Base-by-base conservation (phyloP, 2,797 vertebrate genomes). In the Microctenopoma lineatum region DNA sequence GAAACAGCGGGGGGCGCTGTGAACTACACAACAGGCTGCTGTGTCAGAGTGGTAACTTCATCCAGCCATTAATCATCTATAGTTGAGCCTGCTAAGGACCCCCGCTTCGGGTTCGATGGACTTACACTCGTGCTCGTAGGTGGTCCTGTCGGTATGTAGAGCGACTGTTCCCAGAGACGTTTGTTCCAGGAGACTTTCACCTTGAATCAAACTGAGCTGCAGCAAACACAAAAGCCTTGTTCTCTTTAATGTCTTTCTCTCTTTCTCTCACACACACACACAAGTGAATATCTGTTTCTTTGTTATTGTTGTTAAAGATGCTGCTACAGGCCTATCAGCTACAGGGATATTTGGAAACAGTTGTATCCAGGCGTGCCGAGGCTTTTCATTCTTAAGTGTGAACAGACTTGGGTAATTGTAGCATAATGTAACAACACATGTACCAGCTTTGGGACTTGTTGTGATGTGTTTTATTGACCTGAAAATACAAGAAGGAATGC, bases 21-120 rank as follows among this genome's bases (percentile, higher is more conserved):
- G 75, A 81, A 80, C 76, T 80, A 11, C 65, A 34, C 73, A 59
- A 59, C 76, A 60, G 57, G 63, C 70, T 51, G 60, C 79, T 44
- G 69, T 38, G 63, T 26, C 21, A 13, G 67, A 48, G 52, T 71
- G 34, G 77, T 85, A 89, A 91, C 87, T 83, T 54, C 70, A 79
- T 85, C 70, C 80, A 74, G 76, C 79, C 76, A 90, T 93, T 90
- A 91, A 93, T 92, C 92, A 90, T 80, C 72, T 70, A 52, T 86
- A 74, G 81, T 75, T 72, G 69, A 36, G 68, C 48, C 77, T 60
- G 50, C 79, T 80, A 73, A 74, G 79, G 82, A 86, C 81, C 83
- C 64, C 65, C 48, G 77, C 80, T 83, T 45, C 21, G 11, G 77
- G 74, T 75, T 75, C 25, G 50, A 75, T 77, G 82, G 36, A 77